These are phyloP conservation scores for Pissodes strobi DNA, from an alignment of 1,140 invertebrate species.

Conservation along the genomic window DNA sequence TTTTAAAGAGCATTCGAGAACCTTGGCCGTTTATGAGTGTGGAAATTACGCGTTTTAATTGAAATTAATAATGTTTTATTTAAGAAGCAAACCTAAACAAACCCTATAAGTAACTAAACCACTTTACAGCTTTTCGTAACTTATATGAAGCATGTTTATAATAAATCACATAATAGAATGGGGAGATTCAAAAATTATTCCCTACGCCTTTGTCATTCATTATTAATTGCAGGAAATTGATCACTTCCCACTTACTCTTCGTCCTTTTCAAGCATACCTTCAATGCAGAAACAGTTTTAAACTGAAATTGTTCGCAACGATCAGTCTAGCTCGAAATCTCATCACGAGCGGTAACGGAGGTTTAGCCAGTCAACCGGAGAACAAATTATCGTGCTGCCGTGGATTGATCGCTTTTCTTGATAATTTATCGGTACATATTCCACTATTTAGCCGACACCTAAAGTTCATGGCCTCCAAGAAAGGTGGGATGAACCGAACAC, in stretches of 20 bases:
- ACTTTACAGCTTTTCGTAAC: too few relatives aligned
- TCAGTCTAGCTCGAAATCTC: conserved; percentile 26
- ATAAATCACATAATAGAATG: too few relatives aligned
- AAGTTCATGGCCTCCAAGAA: not conserved
- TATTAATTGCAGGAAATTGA: conserved; percentile 20
- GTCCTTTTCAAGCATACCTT: conserved; percentile 5
- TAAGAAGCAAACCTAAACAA: too few relatives aligned
- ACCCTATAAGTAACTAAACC: too few relatives aligned
- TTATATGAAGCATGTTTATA: too few relatives aligned
- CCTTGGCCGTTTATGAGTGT: too few relatives aligned
- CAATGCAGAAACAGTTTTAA: conserved; percentile 4
- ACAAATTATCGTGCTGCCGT: not conserved
- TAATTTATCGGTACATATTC: not conserved
- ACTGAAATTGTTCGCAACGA: conserved; percentile 13
- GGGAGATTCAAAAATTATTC: too few relatives aligned
- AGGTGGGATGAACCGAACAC: not conserved
- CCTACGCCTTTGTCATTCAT: not conserved
- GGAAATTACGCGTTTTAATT: too few relatives aligned
- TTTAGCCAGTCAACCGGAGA: conserved; percentile 6
- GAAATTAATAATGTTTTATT: too few relatives aligned
- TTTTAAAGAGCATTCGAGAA: too few relatives aligned
- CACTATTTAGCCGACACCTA: too few relatives aligned
- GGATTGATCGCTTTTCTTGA: not conserved
- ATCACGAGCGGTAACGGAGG: conserved; percentile 11
- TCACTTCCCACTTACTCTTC: conserved; percentile 2